Percentiles rank a stretch among this genome's conserved stretches.
These are phyloP conservation scores for Melikaiella ostensackeni DNA, from an alignment of 2,888 invertebrate species.

Conservation along the genomic window DNA sequence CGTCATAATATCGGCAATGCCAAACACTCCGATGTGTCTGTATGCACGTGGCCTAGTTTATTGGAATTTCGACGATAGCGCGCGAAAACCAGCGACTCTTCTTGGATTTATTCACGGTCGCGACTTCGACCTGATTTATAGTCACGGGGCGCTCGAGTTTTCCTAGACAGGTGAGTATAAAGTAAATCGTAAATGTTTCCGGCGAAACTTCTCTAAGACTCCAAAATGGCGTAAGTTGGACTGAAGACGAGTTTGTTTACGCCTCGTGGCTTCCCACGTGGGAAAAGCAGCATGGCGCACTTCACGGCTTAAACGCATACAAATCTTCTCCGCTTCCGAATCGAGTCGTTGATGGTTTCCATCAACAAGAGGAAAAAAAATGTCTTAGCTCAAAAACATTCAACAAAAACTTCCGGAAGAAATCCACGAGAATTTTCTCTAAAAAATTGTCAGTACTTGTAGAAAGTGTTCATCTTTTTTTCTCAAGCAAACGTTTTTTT, in stretches of 20 bases:
- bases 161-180: slow-evolving; percentile 58
- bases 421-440: background rate
- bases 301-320: slow-evolving; percentile 58
- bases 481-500: too few relatives aligned
- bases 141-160: slow-evolving; percentile 62
- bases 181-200: slow-evolving; percentile 69
- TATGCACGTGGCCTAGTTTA: slow-evolving; percentile 14
- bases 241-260: slow-evolving; percentile 70
- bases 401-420: background rate
- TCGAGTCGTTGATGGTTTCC: background rate
- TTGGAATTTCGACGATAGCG: slow-evolving; percentile 31
- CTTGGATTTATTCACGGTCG: slow-evolving; percentile 52
- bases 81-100: slow-evolving; percentile 30
- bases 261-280: slow-evolving; percentile 74
- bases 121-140: slow-evolving; percentile 52
- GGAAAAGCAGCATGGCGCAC: slow-evolving; percentile 70
- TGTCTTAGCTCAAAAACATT: background rate
- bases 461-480: too few relatives aligned
- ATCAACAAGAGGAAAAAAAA: background rate
- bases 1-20: background rate
- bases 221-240: slow-evolving; percentile 51
- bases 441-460: background rate
- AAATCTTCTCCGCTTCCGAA: slow-evolving; percentile 46
- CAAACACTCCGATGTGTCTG: background rate
- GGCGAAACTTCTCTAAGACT: slow-evolving; percentile 66